Base-by-base conservation (phyloP, 2,113 vertebrate species). In the Psittacus erithacus region DNA sequence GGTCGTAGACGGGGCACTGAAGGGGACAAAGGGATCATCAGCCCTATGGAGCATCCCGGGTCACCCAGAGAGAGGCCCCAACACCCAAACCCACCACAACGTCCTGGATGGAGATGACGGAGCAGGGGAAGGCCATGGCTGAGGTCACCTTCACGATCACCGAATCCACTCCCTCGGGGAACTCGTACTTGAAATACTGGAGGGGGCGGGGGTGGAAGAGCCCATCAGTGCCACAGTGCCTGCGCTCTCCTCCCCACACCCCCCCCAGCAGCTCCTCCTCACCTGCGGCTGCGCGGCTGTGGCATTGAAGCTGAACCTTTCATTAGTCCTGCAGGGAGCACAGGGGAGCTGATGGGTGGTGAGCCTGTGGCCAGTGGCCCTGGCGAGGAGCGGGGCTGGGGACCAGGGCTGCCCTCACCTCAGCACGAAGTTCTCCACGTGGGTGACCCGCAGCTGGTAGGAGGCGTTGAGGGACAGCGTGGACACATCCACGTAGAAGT, bases 231-330 rank as follows among this genome's bases (percentile, higher is more conserved):
- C 68, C 78, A 9, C 0, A 5, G 46, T 1, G 35, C n/a, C 79
- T 10, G 2, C 0, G 2, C 27, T n/a, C 14, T 22, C 16, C 59
- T 35, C 75, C 55, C 24, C 1, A 1, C 64, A 15, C 64, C 33
- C 0, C 0, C 50, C 4, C 1, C 3, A 16, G 65, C 25, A 7
- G 76, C 46, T 27, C 39, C 50, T 27, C 86, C 62, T 93, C 98
- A 99, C 99, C 99, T 99, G 99, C 2, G 99, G 99, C 96, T 99
- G 99, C 17, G 99, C 98, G 0, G 99, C 99, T 1, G 99, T 99
- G n/a, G 99, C 99, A 0, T 99, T 99, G 96, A 99, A 99, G 97
- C 93, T 98, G 97, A 99, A 99, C 60, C 91, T 97, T 75, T 98
- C 97, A 11, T 98, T 97, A 0, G 99, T 99, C 96, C 99, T 99